Base-by-base conservation (phyloP, 1,140 invertebrate genomes). In the Oryctes rhinoceros region DNA sequence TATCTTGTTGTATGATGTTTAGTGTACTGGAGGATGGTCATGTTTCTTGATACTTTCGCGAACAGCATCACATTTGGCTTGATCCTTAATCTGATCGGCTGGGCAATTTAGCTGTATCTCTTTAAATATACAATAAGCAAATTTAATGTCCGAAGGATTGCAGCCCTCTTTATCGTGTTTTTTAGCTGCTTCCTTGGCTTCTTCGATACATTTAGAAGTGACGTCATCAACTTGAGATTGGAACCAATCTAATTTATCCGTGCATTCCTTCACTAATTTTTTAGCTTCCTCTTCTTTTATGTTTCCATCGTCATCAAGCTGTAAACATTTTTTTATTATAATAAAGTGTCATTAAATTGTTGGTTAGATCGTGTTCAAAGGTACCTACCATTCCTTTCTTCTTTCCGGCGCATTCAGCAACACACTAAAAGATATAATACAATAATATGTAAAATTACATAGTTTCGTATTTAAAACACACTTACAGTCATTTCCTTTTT, bases 31-130 rank as follows among this genome's bases (percentile, higher is more conserved):
- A 35, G 65, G 65, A 71, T 71, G 65, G 20, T 71, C 65, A 15
- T 71, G 65, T 9, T 71, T 71, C 82, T 85, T 86, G 48, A 88
- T 81, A 78, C 83, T 85, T 24, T 87, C 86, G 35, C 84, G 82
- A 62, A 87, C 83, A 37, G 82, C 84, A 9, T 83, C 80, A 78
- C 87, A 88, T 44, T 83, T 67, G 78, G 83, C 85, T 35, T 84
- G 79, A 53, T 88, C 86, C 76, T 85, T 87, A 53, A 87, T 86
- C 77, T 85, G 80, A 79, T 87, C 86, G 75, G 84, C 84, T 5
- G 87, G 87, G 81, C 87, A 88, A 77, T 82, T 85, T 3, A 87
- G 80, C 81, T 88, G 87, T 62, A 88, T 83, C 82, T 88, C 85
- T 67, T 84, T 84, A 84, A 86, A 87, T 9, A 88, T 48, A 80